Base-by-base conservation (phyloP, 2,888 invertebrate species). In the Boloria selene region DNA sequence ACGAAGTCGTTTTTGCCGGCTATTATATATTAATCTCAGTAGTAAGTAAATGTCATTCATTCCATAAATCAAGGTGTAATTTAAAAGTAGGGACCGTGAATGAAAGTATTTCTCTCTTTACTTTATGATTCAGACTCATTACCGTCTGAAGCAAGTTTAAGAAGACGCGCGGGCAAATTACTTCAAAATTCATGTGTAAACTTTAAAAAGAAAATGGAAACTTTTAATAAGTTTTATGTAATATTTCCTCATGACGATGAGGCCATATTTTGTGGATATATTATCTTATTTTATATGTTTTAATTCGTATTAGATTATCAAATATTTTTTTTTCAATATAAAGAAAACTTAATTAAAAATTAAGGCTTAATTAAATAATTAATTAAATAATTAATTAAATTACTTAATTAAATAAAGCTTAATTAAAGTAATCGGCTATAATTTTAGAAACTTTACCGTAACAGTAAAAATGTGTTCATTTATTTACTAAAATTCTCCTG, bases 121-220 rank as follows among this genome's bases (percentile, higher is more conserved):
- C 16, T 47, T 6, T 58, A 58, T n/a, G 45, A 58, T 26, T 58
- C 26, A 58, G 58, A 16, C 58, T 58, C 58, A 58, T 58, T 58
- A 58, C 58, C 26, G 58, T 58, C 47, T 58, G 47, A 26, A 16
- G 26, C 58, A 26, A 47, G 45, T 54, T 54, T 54, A 1, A 54
- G 54, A 38, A 38, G 38, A 13, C 38, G 10, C 16, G 26, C 18
- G 26, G 45, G 26, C 7, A 58, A 49, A 49, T 58, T 49, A 58
- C 58, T 58, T 31, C 22, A 49, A 58, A 58, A 58, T 58, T 47
- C 47, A 58, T 49, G 47, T 31, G 17, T 14, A 22, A 47, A 58
- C 13, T 58, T 58, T 49, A 13, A 26, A 58, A 26, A 47, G 47
- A 58, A 55, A 55, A 55, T 44, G 55, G 55, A 6, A 55, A 44